Conservation (phyloP, 2,113 vertebrate species). For the Numenius arquata region DNA sequence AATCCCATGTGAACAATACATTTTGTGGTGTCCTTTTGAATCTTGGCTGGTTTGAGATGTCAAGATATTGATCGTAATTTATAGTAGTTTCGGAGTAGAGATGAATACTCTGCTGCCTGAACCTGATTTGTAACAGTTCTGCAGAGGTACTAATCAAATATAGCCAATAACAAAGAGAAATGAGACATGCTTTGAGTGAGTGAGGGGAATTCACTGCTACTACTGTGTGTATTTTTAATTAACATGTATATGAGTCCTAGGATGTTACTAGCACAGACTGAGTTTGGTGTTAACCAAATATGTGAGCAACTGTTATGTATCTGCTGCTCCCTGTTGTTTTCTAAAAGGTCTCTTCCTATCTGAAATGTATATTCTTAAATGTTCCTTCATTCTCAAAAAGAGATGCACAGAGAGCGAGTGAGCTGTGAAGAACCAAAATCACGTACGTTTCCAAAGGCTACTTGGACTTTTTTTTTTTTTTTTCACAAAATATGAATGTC, state of each 20-base stretch:
- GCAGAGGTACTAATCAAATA: not conserved
- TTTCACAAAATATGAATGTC: not conserved
- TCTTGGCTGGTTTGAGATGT: not conserved
- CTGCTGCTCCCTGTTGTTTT: not conserved
- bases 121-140: not conserved
- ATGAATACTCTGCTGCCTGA: not conserved
- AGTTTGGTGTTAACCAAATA: not conserved
- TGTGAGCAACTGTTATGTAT: not conserved
- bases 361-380: not conserved
- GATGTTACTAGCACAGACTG: not conserved
- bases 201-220: not conserved
- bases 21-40: not conserved
- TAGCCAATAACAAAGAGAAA: not conserved
- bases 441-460: not conserved
- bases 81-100: not conserved
- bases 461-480: not conserved
- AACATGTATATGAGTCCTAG: not conserved
- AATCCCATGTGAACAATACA: accelerated
- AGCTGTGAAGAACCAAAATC: not conserved
- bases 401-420: accelerated
- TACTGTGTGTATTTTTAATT: not conserved
- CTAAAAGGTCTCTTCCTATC: not conserved
- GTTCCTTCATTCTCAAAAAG: not conserved
- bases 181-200: not conserved
- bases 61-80: not conserved